Conservation (phyloP, 2,113 vertebrate species). For the Urocynchramus pylzowi region DNA sequence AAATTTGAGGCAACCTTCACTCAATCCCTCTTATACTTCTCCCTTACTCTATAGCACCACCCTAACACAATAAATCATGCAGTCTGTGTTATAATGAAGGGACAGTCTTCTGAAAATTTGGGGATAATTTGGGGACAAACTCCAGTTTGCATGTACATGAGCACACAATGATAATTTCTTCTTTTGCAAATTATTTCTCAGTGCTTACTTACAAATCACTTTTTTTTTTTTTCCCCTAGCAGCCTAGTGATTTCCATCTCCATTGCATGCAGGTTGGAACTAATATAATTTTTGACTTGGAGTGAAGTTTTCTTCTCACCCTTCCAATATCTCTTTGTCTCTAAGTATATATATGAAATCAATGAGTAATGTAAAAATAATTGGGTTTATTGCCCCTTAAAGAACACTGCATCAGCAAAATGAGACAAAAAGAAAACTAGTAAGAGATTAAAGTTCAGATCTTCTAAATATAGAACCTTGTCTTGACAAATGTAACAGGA, state of each 20-base stretch:
- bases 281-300: background rate
- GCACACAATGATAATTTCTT: background rate
- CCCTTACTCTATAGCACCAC: background rate
- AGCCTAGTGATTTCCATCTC: background rate
- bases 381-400: background rate
- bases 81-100: background rate
- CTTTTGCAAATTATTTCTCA: background rate
- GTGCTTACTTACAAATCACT: background rate
- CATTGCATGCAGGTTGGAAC: background rate
- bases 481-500: background rate
- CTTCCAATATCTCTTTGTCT: background rate
- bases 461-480: background rate
- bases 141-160: background rate
- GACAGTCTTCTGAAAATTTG: background rate
- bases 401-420: background rate
- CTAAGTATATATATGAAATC: background rate
- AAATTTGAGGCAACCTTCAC: background rate
- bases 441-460: background rate
- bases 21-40: background rate
- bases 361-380: background rate
- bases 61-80: background rate
- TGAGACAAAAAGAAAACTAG: background rate
- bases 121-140: background rate
- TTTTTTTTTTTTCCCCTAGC: background rate
- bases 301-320: background rate